These are phyloP conservation scores for Mirza zaza DNA, from an alignment of 2,113 vertebrate species.

Conservation along the genomic window DNA sequence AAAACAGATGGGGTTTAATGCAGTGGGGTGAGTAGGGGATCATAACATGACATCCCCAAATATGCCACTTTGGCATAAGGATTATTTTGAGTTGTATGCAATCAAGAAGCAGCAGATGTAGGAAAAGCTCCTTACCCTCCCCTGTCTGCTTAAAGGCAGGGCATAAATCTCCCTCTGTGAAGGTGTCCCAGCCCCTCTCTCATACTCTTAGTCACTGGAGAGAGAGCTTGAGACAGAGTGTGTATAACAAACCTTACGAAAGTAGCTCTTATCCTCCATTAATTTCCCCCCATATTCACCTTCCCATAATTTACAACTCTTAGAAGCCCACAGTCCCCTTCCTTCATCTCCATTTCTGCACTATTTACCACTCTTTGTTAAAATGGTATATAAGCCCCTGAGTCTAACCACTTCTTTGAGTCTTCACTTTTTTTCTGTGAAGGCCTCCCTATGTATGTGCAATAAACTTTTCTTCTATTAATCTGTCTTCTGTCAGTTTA, in stretches of 20 bases:
- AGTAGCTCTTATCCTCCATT: background rate
- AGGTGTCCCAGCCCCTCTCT: background rate
- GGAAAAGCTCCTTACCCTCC: background rate
- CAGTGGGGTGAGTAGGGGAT: background rate
- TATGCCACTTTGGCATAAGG: background rate
- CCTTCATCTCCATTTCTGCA: background rate
- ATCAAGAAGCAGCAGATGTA: background rate
- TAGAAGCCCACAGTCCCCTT: background rate
- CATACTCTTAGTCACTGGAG: background rate
- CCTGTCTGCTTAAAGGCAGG: background rate
- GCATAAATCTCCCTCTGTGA: background rate
- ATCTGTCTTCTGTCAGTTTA: background rate
- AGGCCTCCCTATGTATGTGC: background rate
- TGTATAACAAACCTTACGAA: background rate
- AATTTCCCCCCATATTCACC: background rate
- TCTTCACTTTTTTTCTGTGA: background rate
- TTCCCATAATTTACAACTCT: background rate
- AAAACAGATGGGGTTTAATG: background rate
- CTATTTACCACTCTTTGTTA: background rate
- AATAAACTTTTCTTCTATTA: background rate
- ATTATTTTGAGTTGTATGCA: background rate
- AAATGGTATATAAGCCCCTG: background rate
- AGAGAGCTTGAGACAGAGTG: background rate
- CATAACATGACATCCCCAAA: background rate
- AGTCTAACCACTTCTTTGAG: background rate